These are phyloP conservation scores for Rhynchopsitta pachyrhyncha DNA, from an alignment of 2,113 vertebrate genomes.

Conservation along the genomic window DNA sequence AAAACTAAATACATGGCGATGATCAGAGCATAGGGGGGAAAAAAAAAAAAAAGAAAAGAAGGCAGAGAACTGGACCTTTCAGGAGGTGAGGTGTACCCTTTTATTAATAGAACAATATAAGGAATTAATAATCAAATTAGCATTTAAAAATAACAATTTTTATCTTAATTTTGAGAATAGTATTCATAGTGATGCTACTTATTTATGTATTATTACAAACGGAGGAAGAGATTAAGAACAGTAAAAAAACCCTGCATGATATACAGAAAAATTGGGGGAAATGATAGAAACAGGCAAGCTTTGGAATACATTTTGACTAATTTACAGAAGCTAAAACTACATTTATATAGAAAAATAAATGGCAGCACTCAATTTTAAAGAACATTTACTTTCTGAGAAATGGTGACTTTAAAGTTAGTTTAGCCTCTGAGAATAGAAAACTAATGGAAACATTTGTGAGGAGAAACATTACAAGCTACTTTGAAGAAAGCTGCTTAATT, in stretches of 20 bases:
- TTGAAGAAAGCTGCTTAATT: constrained; percentile 64
- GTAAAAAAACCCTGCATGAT: neutral
- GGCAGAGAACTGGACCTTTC: neutral
- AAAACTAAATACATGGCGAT: neutral
- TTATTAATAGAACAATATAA: neutral
- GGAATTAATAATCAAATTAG: neutral
- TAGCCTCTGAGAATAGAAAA: constrained; percentile 53
- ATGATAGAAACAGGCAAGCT: neutral
- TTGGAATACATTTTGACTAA: constrained; percentile 4
- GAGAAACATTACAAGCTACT: constrained; percentile 57
- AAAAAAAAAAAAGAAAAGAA: neutral
- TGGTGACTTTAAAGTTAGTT: constrained; percentile 37
- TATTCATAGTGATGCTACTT: neutral
- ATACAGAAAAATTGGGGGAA: neutral
- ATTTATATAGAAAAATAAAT: constrained; percentile 9
- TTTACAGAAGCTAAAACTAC: constrained; percentile 1
- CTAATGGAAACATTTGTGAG: constrained; percentile 41
- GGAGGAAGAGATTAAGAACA: neutral
- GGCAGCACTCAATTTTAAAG: neutral
- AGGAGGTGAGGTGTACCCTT: neutral
- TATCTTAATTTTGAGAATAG: neutral
- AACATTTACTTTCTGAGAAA: constrained; percentile 17
- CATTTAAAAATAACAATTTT: neutral
- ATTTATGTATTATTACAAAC: neutral
- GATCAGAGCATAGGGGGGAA: neutral